phyloP scores from a whole-genome alignment of 2,113 vertebrate species.

The Onychostruthus taczanowskii region DNA sequence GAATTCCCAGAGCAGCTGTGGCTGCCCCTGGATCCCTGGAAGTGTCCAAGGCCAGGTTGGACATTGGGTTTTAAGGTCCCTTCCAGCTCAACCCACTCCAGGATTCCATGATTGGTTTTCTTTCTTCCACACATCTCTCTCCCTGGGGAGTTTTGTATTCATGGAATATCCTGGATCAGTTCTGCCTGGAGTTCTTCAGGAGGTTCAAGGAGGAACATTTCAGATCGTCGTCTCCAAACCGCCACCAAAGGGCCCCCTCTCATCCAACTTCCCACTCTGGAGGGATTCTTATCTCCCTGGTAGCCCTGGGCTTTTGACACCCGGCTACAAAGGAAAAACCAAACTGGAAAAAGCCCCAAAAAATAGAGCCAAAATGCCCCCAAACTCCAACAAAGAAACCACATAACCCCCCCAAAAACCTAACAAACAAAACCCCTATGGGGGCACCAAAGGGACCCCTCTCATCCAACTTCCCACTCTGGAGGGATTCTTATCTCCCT shows the following conservation, averaged over 20 bases:
- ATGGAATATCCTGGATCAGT: neutral
- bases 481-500: neutral
- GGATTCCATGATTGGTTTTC: neutral
- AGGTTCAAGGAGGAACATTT: neutral
- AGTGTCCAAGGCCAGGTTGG: neutral
- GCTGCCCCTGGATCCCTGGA: neutral
- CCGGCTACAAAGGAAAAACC: neutral
- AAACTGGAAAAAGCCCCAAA: neutral
- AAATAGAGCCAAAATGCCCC: neutral
- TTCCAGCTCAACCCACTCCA: neutral
- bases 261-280: rapidly evolving
- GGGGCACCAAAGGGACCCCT: neutral
- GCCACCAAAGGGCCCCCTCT: neutral
- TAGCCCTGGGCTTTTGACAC: neutral
- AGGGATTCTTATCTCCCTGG: neutral
- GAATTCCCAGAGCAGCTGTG: neutral
- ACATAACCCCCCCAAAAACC: too few species aligned
- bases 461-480: rapidly evolving
- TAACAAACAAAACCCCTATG: too few species aligned
- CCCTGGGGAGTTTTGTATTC: neutral
- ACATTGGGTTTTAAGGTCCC: neutral
- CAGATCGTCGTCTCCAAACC: neutral
- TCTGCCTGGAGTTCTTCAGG: neutral
- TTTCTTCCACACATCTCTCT: neutral
- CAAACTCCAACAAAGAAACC: neutral